Evolutionary conservation across 2,113 vertebrate genomes (phyloP).

Genomic region (Lophochroa leadbeateri): DNA sequence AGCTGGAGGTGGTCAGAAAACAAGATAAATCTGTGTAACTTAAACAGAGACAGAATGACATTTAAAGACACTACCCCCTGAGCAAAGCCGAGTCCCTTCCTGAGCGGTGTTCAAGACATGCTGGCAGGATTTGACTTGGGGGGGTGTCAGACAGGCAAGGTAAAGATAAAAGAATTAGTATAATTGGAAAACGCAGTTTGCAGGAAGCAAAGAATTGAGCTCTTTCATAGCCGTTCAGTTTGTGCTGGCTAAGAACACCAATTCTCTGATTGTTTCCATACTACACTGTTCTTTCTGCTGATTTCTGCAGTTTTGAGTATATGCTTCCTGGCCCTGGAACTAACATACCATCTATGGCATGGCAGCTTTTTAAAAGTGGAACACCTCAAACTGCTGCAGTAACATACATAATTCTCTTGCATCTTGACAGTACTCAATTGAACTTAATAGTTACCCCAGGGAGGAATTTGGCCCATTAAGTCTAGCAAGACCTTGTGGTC

Average conservation of each 20-base stretch:
- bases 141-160: background rate
- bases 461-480: slow-evolving; percentile 20
- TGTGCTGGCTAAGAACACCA: background rate
- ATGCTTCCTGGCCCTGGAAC: background rate
- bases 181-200: background rate
- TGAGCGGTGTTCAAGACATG: fast-evolving
- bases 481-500: background rate
- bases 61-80: background rate
- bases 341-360: background rate
- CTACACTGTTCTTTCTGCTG: background rate
- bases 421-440: background rate
- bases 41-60: background rate
- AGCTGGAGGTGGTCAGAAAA: slow-evolving; percentile 19
- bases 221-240: fast-evolving
- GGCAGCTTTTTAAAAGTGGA: background rate
- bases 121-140: background rate
- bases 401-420: background rate
- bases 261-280: background rate
- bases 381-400: background rate
- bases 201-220: background rate
- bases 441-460: background rate
- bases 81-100: background rate
- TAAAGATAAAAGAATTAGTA: slow-evolving; percentile 4
- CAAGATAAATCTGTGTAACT: slow-evolving; percentile 17
- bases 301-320: background rate